Percentiles rank a stretch among this genome's conserved stretches.
Conservation (phyloP, 2,113 vertebrate species). For the Pelecanus crispus region DNA sequence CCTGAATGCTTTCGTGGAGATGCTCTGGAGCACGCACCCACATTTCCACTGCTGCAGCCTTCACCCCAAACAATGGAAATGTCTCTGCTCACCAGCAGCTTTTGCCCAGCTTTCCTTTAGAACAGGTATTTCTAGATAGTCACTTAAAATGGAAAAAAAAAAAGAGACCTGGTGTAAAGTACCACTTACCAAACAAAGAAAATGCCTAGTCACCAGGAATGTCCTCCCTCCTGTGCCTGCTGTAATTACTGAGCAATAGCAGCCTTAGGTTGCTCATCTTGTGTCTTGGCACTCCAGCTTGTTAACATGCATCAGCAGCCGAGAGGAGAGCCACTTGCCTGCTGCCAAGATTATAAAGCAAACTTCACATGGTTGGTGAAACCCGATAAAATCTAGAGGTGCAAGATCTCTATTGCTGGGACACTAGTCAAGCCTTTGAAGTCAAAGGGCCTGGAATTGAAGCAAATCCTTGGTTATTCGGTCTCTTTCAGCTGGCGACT, state of each 20-base stretch:
- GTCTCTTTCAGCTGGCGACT: neutral
- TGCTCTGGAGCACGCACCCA: neutral
- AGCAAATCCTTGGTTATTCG: neutral
- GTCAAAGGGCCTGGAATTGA: neutral
- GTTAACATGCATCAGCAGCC: neutral
- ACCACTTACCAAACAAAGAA: neutral
- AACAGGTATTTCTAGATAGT: neutral
- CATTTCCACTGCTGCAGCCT: neutral
- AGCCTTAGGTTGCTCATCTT: neutral
- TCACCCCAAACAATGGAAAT: neutral
- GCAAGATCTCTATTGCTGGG: neutral
- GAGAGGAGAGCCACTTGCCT: neutral
- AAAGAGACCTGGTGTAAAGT: neutral
- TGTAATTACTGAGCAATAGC: neutral
- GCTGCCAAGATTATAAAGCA: neutral
- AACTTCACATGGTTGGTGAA: neutral
- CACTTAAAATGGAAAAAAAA: neutral
- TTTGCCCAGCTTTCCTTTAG: neutral
- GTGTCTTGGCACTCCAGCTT: neutral
- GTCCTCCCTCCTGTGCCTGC: neutral
- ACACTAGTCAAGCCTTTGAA: neutral
- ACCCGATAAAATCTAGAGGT: neutral
- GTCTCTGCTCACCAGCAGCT: neutral
- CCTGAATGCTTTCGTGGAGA: neutral
- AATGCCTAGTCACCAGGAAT: neutral